These are phyloP conservation scores for Recurvirostra avosetta DNA, from an alignment of 2,113 vertebrate species.

Conservation along the genomic window DNA sequence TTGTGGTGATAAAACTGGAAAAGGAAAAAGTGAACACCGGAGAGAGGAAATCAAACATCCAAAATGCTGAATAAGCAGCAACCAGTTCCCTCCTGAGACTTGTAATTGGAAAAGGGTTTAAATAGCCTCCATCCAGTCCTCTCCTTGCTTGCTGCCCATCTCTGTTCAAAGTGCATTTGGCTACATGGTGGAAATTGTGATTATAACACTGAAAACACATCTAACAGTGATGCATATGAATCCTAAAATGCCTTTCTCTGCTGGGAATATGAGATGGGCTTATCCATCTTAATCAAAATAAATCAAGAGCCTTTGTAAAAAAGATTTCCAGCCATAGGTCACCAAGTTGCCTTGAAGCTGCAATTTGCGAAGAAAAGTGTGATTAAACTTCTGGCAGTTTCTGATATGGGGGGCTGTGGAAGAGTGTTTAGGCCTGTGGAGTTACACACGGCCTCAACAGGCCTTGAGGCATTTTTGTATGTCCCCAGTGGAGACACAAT, in stretches of 20 bases:
- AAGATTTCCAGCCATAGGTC: neutral
- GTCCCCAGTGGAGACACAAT: neutral
- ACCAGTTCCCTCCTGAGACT: neutral
- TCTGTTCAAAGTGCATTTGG: neutral
- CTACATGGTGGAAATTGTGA: neutral
- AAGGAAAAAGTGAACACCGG: neutral
- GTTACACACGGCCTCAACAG: neutral
- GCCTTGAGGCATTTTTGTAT: neutral
- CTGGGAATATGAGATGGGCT: neutral
- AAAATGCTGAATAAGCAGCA: neutral
- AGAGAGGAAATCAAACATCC: neutral
- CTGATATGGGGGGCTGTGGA: neutral
- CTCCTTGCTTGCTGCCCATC: neutral
- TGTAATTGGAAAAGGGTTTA: neutral
- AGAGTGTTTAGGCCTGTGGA: neutral
- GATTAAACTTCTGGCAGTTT: neutral
- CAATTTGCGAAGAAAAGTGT: neutral
- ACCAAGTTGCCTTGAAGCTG: rapidly evolving
- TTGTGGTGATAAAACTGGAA: neutral
- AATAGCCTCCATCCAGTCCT: neutral
- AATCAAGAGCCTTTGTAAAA: neutral
- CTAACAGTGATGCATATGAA: neutral
- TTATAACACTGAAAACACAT: neutral
- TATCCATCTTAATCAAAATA: neutral
- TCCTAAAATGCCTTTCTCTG: neutral